Base-by-base conservation (phyloP, 2,888 invertebrate species). In the Chydorus sphaericus region DNA sequence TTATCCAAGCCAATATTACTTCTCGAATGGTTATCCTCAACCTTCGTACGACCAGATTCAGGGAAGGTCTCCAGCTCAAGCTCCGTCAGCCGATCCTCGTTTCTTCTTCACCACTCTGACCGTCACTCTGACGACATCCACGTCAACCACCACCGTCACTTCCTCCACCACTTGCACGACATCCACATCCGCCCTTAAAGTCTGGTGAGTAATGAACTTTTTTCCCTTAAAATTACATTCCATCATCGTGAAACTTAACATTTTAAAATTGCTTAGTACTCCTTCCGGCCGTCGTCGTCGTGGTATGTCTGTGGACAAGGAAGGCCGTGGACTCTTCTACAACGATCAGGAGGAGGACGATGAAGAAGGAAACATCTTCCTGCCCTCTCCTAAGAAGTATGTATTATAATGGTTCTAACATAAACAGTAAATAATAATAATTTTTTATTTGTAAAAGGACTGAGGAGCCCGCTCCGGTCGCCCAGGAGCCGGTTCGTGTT, bases 281-380 rank as follows among this genome's bases (percentile, higher is more conserved):
- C 44, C 44, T 14, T 44, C 44, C 44, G 44, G 44, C 11, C 44
- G 44, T 23, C 44, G 44, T 44, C 44, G 44, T 44, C 44, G 23
- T 26, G 20, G 23, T 14, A 14, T 44, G 23, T 26, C 23, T 28
- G 18, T n/a, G 26, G 28, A 16, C 44, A 14, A 44, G 44, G 28
- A 44, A 10, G 44, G 14, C 26, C 44, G 44, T 8, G 44, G 44
- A 20, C 44, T 44, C 28, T 44, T 44, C 44, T 44, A 44, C 44
- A 44, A 44, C 26, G 44, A 44, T 28, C 26, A 44, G 14, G 44
- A 44, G 4, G 44, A 44, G 2, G 44, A 44, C 14, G 14, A 23
- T 2, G 44, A 44, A 7, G 8, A 14, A 14, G 26, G 23, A 23
- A 23, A 28, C 26, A 23, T 44, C 44, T 44, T 44, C 23, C 3